Percentiles rank a stretch among this genome's conserved stretches.
Evolutionary conservation across 2,797 vertebrate species (phyloP).

Genomic region (Momotus momota): DNA sequence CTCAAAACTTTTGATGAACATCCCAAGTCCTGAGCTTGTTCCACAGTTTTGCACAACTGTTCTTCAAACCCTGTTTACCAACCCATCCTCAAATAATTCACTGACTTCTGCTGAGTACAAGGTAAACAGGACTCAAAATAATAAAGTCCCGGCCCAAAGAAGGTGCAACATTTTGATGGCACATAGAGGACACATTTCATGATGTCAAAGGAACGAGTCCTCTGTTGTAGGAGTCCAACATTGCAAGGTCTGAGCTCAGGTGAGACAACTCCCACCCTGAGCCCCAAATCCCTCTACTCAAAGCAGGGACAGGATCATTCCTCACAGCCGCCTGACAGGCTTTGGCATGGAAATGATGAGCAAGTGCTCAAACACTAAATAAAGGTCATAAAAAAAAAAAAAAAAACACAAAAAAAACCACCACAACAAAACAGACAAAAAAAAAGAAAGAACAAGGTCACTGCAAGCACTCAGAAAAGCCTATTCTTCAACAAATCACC

Average conservation of each 20-base stretch:
- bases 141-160: neutral
- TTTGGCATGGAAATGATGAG: neutral
- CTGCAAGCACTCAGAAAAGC: neutral
- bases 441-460: rapidly evolving
- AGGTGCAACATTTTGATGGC: neutral
- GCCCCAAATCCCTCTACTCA: neutral
- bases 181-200: rapidly evolving
- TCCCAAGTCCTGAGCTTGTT: neutral
- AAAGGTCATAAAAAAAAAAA: neutral
- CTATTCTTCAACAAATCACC: neutral
- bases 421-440: too few relatives aligned
- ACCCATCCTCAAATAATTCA: neutral
- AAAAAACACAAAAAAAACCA: neutral
- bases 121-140: neutral
- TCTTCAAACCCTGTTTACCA: conserved; percentile 1
- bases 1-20: conserved; percentile 35
- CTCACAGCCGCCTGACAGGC: rapidly evolving
- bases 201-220: neutral
- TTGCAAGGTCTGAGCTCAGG: neutral
- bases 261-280: neutral
- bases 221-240: neutral
- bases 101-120: neutral
- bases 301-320: neutral
- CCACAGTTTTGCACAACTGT: neutral
- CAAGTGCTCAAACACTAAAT: neutral